Evolutionary conservation across 2,113 vertebrate genomes (phyloP), one percentile per base, ranked within the genome.

Genomic region (Sardina pilchardus): DNA sequence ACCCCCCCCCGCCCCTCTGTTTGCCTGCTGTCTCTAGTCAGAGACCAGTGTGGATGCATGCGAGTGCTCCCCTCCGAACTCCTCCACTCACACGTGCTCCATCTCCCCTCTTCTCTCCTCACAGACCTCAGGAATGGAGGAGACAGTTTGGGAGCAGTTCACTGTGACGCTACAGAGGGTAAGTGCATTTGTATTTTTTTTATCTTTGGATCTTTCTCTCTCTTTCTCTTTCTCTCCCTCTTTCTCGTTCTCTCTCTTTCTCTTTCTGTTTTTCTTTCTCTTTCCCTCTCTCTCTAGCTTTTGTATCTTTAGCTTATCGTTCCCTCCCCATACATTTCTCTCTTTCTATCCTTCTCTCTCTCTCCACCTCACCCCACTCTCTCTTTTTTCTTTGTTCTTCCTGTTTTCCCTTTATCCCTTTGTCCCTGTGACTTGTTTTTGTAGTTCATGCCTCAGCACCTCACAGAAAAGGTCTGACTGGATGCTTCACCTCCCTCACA

Each of bases 141-240:
- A 99, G 87, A 92, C 96, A 86, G 95, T 97, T 88, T 99, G 98
- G 98, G 97, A 99, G 91, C 97, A 99, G 94, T 97, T 96, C 91
- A 97, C 97, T 34, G 98, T 99, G 94, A 98, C 96, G 88, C 94
- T 99, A 87, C 97, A 99, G 85, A 95, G 97, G 95, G 98, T 98
- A 93, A 94, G 93, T 89, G 80, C 50, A 75, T 87, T 84, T 85
- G 1, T 81, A 44, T 26, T 84, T 67, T 83, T 75, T 44, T 4
- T 63, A 4, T 67, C 67, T 14, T 48, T 47, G 24, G 43, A 0
- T 87, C 1, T 81, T 21, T 85, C 26, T 86, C 59, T 45, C 1
- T 21, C 16, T 26, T 14, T 7, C 36, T 59, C 42, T 56, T 47
- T 80, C 47, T 84, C 50, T 42, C 5, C 75, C 9, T 44, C 48